phyloP scores from a whole-genome alignment of 35 echinoderm and acorn worm genomes.

The Nesometra sesokonis region DNA sequence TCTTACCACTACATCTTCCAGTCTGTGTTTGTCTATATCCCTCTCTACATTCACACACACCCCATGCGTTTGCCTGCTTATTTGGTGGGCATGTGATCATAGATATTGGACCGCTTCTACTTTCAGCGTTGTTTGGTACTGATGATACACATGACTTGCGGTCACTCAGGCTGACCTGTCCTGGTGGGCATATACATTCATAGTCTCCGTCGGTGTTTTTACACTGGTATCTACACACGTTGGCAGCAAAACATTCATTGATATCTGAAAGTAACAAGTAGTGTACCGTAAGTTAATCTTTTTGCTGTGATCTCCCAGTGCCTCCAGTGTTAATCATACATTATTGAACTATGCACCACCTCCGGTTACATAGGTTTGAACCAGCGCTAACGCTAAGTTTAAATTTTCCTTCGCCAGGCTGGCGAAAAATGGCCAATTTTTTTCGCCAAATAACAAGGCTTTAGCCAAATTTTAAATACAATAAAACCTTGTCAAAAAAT shows the following conservation, averaged over 20 bases:
- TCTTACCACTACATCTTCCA: not conserved
- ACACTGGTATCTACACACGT: constrained; percentile 22
- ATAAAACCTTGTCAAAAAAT: too few species aligned
- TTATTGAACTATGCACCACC: too few species aligned
- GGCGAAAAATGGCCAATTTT: too few species aligned
- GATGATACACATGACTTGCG: constrained; percentile 28
- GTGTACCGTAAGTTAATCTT: not conserved
- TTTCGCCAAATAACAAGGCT: too few species aligned
- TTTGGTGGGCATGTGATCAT: not conserved
- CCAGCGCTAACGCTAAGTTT: too few species aligned
- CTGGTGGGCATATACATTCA: constrained; percentile 61
- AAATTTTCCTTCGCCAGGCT: too few species aligned
- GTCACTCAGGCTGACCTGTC: constrained; percentile 30
- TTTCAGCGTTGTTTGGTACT: not conserved
- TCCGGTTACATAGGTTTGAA: too few species aligned
- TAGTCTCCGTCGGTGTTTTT: constrained; percentile 55
- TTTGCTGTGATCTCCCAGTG: too few species aligned
- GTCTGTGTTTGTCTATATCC: not conserved
- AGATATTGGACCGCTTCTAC: not conserved
- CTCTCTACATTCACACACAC: not conserved
- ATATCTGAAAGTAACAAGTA: constrained; percentile 42
- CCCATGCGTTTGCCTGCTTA: not conserved
- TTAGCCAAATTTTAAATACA: too few species aligned
- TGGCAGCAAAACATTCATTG: constrained; percentile 49
- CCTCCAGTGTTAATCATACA: too few species aligned